Conservation (phyloP, 1,140 invertebrate genomes). For the Trichonephila clavata region DNA sequence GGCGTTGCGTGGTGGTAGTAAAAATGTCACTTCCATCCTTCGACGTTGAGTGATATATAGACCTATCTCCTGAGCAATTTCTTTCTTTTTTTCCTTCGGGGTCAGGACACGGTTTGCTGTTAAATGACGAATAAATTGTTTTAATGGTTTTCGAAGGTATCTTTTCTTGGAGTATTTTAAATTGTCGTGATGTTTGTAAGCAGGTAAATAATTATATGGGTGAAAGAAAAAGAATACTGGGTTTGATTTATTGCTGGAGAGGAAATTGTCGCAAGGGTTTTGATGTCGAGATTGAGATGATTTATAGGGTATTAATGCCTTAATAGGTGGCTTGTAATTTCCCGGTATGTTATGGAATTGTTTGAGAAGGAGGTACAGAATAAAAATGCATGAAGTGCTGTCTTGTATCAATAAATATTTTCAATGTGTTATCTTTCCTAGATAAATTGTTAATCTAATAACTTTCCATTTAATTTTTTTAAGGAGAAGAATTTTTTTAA, state of each 20-base stretch:
- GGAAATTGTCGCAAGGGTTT: slow-evolving; percentile 14
- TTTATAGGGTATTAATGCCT: not conserved
- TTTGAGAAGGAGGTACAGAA: not conserved
- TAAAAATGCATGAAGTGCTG: not conserved
- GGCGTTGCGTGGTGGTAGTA: not conserved
- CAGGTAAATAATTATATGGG: slow-evolving; percentile 28
- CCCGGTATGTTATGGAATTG: not conserved
- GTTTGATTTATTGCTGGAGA: slow-evolving; percentile 15
- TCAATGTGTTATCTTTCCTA: too few species aligned
- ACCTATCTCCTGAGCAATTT: not conserved
- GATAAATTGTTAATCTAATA: too few species aligned
- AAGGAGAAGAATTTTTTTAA: too few species aligned
- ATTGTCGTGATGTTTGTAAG: slow-evolving; percentile 2
- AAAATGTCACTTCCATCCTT: slow-evolving; percentile 44
- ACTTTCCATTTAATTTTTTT: too few species aligned
- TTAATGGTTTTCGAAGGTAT: slow-evolving; percentile 32
- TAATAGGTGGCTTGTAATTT: slow-evolving; percentile 1
- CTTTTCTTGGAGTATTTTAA: not conserved
- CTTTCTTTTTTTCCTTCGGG: not conserved
- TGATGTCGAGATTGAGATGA: slow-evolving; percentile 1
- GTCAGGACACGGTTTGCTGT: not conserved
- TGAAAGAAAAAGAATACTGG: not conserved
- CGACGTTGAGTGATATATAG: slow-evolving; percentile 30
- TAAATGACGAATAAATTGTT: slow-evolving; percentile 18
- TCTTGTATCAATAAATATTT: too few species aligned